Evolutionary conservation across 1,140 invertebrate genomes (phyloP).

Genomic region (Plectus sambesii): DNA sequence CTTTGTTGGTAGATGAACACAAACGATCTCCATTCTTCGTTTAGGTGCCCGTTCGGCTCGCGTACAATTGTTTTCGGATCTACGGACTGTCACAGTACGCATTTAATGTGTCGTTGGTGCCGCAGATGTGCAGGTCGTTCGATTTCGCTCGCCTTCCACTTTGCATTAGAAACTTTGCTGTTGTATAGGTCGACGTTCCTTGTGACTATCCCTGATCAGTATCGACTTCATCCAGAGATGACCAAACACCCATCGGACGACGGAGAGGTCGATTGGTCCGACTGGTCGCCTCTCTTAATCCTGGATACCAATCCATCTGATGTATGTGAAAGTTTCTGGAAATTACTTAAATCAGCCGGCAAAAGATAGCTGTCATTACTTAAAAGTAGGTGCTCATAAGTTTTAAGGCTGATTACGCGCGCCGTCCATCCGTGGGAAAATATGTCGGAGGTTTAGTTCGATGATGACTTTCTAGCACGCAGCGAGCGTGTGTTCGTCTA

Average conservation of each 20-base stretch:
- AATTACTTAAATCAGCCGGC: too few relatives aligned
- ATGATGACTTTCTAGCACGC: too few relatives aligned
- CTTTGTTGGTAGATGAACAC: too few relatives aligned
- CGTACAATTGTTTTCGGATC: conserved; percentile 33
- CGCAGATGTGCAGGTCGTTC: conserved; percentile 27
- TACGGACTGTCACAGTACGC: conserved; percentile 32
- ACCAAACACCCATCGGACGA: conserved; percentile 11
- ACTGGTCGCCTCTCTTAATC: conserved; percentile 33
- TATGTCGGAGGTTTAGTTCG: too few relatives aligned
- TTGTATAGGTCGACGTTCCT: conserved; percentile 15
- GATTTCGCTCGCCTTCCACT: too few relatives aligned
- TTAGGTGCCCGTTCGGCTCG: conserved; percentile 21
- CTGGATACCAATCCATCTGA: conserved; percentile 22
- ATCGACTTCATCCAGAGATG: conserved; percentile 29
- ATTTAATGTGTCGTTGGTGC: conserved; percentile 31
- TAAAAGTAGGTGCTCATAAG: too few relatives aligned
- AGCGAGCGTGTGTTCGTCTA: too few relatives aligned
- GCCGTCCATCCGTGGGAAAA: too few relatives aligned
- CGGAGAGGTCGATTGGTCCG: not conserved
- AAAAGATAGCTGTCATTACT: too few relatives aligned
- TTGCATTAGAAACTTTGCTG: conserved; percentile 12
- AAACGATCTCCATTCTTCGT: too few relatives aligned
- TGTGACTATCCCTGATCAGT: conserved; percentile 25
- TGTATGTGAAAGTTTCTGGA: too few relatives aligned
- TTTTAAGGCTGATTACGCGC: too few relatives aligned